Evolutionary conservation across 64 coral and sea anemone genomes (phyloP).

Genomic region (Actinia tenebrosa): DNA sequence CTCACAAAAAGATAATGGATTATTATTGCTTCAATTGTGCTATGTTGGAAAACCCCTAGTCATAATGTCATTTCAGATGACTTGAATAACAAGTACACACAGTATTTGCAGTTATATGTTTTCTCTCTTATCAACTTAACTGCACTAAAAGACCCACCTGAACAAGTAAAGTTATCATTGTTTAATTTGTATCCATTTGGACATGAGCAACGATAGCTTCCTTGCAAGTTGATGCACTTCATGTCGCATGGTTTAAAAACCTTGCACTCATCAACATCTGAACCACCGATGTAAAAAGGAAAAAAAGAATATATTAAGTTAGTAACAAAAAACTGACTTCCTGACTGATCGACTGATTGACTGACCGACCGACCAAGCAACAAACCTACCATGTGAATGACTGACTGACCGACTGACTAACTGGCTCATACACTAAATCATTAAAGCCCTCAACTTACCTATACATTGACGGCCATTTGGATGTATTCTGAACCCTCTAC

Average conservation of each 20-base stretch:
- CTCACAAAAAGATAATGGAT: too few species aligned
- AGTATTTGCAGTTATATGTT: too few species aligned
- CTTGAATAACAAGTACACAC: too few species aligned
- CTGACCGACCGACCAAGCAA: neutral
- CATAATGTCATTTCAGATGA: too few species aligned
- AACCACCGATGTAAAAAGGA: too few species aligned
- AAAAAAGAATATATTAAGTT: too few species aligned
- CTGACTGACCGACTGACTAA: too few species aligned
- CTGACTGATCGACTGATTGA: neutral
- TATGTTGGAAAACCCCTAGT: too few species aligned
- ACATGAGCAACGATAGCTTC: conserved; percentile 38
- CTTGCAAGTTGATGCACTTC: conserved; percentile 8
- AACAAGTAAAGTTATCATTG: conserved; percentile 35
- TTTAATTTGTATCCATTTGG: conserved; percentile 19
- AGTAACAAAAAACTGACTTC: too few species aligned
- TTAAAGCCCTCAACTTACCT: conserved; percentile 11
- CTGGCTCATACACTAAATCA: too few species aligned
- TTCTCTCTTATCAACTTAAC: neutral
- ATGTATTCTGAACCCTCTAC: conserved; percentile 7
- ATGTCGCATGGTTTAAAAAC: neutral
- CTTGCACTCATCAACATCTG: conserved; percentile 36
- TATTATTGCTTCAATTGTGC: too few species aligned
- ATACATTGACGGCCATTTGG: conserved; percentile 29
- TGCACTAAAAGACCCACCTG: neutral
- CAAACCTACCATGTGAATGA: too few species aligned